Evolutionary conservation across 2,797 vertebrate genomes (phyloP), one percentile per base, ranked within the genome.

Genomic region (Stomatorhinus walkeri): DNA sequence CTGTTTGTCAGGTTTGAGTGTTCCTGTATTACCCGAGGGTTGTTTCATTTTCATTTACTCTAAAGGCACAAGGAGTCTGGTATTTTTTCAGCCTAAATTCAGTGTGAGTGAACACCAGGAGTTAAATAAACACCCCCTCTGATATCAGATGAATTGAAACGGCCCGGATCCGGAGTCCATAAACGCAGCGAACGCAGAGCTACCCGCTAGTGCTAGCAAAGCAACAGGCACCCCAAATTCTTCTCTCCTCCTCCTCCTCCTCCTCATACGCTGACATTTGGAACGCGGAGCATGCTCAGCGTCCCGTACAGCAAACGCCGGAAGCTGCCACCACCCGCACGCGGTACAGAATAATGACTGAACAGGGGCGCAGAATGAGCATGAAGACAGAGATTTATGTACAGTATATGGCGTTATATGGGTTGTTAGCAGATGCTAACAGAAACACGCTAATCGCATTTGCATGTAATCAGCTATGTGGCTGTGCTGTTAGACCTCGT

Each of bases 161-260:
- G 3, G 49, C 49, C 85, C 12, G 1, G 51, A 56, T 19, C 32
- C 24, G 28, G 12, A 24, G 5, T 36, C 51, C 32, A 4, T 92
- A 93, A 94, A 94, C 92, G 92, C 90, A 87, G 91, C 88, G 59
- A 92, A 94, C 93, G 93, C 93, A 93, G 88, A 94, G 93, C 94
- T 92, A 94, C 92, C 93, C 90, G 93, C 93, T 91, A 92, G 90
- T 88, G 91, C 88, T 87, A 89, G 92, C 86, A 93, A 92, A 93
- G 93, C 91, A 94, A 94, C 95, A 95, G 94, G 95, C 95, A 94
- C 91, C 93, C 92, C 92, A 93, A 94, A 91, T 88, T 84, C 92
- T 91, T 93, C 91, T 93, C 89, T 91, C 91, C 64, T 52, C 89
- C 88, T 88, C 90, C 81, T 90, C 88, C 88, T 89, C 90, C 91